Base-by-base conservation (phyloP, 2,888 invertebrate species). In the Apamea crenata region DNA sequence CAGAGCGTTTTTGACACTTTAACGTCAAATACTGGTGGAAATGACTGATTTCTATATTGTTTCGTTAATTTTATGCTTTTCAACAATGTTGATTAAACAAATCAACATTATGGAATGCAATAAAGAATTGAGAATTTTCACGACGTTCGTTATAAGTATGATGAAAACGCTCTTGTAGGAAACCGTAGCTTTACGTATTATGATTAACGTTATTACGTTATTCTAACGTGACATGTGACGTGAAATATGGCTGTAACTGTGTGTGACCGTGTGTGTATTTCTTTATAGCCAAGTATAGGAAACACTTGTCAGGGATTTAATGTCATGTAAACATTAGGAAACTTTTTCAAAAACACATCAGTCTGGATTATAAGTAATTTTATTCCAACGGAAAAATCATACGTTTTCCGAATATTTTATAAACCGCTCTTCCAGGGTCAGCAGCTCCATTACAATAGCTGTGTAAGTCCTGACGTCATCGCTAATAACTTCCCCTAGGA, bases 401-500 rank as follows among this genome's bases (percentile, higher is more conserved):
- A 21, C 29, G 25, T 7, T 47, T 68, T 56, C 7, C 29, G 18
- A 29, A 12, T 65, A 63, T 70, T 66, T 72, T 7, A 69, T 66
- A 65, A 82, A 72, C 10, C 32, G n/a, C 12, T 71, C 14, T 40
- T 21, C 61, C 47, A 77, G 67, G 76, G 74, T 76, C 74, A 80
- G 68, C 29, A 70, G 61, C n/a, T 73, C 69, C 63, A 87, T 70
- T 74, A 87, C 50, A 85, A 76, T 36, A 76, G 74, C 77, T 75
- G 66, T 59, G 68, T 59, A 71, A 61, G 25, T 32, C 44, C 68
- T 90, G 87, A 88, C 83, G 80, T 88, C 87, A 88, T 79, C 63
- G 63, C 79, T 87, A 90, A 87, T 88, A 88, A 83, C 80, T 81
- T 83, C 78, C 75, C 70, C 71, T 84, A 69, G 80, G 79, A 81